phyloP scores from a whole-genome alignment of 2,113 vertebrate genomes.

The Pelobates fuscus region DNA sequence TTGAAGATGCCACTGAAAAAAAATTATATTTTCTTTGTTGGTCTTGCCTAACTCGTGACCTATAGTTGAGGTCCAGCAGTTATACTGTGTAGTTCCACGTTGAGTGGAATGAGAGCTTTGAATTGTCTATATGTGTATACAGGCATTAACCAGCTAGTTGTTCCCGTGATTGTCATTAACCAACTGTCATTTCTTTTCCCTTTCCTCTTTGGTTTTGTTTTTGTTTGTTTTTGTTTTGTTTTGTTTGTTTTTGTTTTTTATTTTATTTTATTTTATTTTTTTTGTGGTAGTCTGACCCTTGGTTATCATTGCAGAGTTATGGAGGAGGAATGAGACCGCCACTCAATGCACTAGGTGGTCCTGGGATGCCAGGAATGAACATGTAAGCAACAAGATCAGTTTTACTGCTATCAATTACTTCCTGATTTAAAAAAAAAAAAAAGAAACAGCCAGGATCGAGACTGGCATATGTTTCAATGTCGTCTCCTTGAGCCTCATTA shows the following conservation, averaged over 20 bases:
- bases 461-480: too few species aligned
- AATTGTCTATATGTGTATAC: background rate
- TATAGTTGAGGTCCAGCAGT: too few species aligned
- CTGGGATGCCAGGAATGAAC: conserved; percentile 96
- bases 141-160: conserved; percentile 65
- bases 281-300: conserved; percentile 84
- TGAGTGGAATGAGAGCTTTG: background rate
- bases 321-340: conserved; percentile 98
- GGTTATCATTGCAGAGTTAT: conserved; percentile 88
- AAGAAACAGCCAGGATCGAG: too few species aligned
- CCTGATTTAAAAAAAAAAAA: too few species aligned
- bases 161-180: conserved; percentile 75
- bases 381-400: conserved; percentile 75
- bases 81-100: too few species aligned
- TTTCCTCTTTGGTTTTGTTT: conserved; percentile 79
- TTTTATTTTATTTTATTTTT: conserved; percentile 81
- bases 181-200: conserved; percentile 79
- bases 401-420: background rate
- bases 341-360: conserved; percentile 93
- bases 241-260: conserved; percentile 80
- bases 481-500: too few species aligned
- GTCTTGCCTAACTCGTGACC: too few species aligned
- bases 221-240: conserved; percentile 81
- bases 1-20: too few species aligned
- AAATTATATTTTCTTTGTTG: too few species aligned